Evolutionary conservation across 1,140 invertebrate species (phyloP).

Genomic region (Tribolium castaneum): DNA sequence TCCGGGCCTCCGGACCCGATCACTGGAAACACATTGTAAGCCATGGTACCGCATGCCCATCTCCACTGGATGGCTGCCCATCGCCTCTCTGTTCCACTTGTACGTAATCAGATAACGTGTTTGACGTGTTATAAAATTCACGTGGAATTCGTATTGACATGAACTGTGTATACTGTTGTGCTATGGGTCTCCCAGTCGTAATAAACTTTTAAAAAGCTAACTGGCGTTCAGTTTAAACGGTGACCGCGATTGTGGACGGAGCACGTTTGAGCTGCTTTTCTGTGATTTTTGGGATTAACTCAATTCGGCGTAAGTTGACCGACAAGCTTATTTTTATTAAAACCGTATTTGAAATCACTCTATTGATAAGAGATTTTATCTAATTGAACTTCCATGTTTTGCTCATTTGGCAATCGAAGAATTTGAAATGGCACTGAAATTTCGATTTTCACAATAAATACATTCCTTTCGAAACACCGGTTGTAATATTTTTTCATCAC

Average conservation of each 20-base stretch:
- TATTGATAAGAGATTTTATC: too few relatives aligned
- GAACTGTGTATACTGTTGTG: conserved; percentile 33
- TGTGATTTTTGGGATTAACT: conserved; percentile 22
- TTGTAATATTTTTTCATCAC: too few relatives aligned
- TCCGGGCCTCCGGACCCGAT: background rate
- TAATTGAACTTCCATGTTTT: too few relatives aligned
- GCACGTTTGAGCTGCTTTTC: background rate
- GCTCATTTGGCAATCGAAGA: too few relatives aligned
- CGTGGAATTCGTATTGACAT: conserved; percentile 34
- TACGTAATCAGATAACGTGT: conserved; percentile 13
- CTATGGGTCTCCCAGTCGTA: conserved; percentile 24
- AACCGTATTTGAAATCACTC: too few relatives aligned
- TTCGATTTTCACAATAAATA: too few relatives aligned
- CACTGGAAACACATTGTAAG: background rate
- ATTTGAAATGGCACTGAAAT: too few relatives aligned
- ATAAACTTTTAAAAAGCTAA: conserved; percentile 45
- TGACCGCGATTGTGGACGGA: conserved; percentile 55
- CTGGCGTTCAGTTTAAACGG: conserved; percentile 53
- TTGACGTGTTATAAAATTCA: conserved; percentile 27
- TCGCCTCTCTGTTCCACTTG: conserved; percentile 2
- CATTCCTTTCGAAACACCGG: too few relatives aligned
- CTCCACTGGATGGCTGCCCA: background rate
- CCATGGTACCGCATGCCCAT: conserved; percentile 8
- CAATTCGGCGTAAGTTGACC: background rate
- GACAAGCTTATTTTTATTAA: background rate